Base-by-base conservation (phyloP, 2,797 vertebrate species). In the Scomberomorus guttatus region DNA sequence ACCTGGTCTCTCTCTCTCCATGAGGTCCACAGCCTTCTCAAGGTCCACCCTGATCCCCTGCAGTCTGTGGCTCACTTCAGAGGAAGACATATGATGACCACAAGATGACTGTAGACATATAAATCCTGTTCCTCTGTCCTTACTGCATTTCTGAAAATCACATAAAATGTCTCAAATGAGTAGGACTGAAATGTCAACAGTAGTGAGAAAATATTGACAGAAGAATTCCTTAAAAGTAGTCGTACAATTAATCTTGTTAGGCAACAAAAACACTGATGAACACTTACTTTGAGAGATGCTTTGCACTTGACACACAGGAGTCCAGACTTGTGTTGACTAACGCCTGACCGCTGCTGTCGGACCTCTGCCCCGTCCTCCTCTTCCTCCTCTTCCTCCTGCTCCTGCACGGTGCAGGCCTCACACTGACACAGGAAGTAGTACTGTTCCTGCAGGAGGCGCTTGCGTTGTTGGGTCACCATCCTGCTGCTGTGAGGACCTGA, bases 391-490 rank as follows among this genome's bases (percentile, higher is more conserved):
- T 42, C 64, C 29, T 80, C 8, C 20, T 74, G 55, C 72, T 96
- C 54, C 59, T 75, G 95, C 32, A 75, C 73, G 0, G 68, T 82
- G 87, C 98, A 99, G 0, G 95, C 95, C 25, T 69, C 91, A 88
- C 98, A 99, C 75, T 0, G 18, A 83, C 98, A 99, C 51, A 94
- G 79, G 39, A 99, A 99, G 86, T 96, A 98, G 92, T 99, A 99
- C 89, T 99, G 98, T 5, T 94, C 90, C 85, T 94, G 95, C 77
- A 99, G 94, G 77, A 92, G 93, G 80, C 72, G 89, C n/a, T 82
- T 96, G 20, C 98, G 96, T 80, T 97, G 93, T 24, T 75, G 64
- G 51, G 89, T 89, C 34, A 14, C 82, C 96, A 97, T 96, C 71
- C 96, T 95, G 18, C 93, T 94, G 74, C 42, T 77, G 66, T 98